Conservation (phyloP, 2,888 invertebrate species). For the Eupithecia abbreviata region DNA sequence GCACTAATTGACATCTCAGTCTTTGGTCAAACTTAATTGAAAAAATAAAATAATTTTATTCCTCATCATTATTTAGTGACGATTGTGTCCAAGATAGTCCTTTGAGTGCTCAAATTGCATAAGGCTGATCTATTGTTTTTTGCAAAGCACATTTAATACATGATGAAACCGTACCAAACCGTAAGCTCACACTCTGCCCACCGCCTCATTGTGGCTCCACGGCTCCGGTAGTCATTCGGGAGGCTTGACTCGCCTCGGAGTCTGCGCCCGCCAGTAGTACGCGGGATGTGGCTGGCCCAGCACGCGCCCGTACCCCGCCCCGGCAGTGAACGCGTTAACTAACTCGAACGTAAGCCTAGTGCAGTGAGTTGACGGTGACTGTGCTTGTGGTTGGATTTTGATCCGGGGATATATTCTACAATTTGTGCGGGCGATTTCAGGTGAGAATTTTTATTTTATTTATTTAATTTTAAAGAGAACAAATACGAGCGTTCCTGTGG, state of each 20-base stretch:
- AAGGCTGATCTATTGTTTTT: background rate
- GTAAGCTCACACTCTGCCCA: conserved; percentile 7
- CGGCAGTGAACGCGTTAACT: background rate
- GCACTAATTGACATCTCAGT: too few relatives aligned
- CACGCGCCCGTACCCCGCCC: conserved; percentile 46
- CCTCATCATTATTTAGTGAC: background rate
- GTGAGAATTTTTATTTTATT: background rate
- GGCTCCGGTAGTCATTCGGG: conserved; percentile 56
- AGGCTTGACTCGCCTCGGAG: conserved; percentile 69
- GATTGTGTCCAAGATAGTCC: background rate
- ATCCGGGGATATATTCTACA: background rate
- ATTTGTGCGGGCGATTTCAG: background rate
- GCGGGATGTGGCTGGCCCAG: conserved; percentile 51
- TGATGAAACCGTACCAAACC: too few relatives aligned
- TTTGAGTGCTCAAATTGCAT: background rate
- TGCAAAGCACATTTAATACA: background rate
- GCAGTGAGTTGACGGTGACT: conserved; percentile 6
- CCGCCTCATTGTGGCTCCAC: conserved; percentile 9
- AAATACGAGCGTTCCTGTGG: background rate
- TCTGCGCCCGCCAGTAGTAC: conserved; percentile 77
- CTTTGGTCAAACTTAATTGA: background rate
- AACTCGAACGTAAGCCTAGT: conserved; percentile 2
- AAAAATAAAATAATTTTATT: background rate
- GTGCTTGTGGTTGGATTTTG: conserved; percentile 10
- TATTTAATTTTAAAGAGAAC: background rate